Percentiles rank a stretch among this genome's conserved stretches.
phyloP scores from a whole-genome alignment of 1,140 invertebrate genomes.

The Drosophila repletoides region DNA sequence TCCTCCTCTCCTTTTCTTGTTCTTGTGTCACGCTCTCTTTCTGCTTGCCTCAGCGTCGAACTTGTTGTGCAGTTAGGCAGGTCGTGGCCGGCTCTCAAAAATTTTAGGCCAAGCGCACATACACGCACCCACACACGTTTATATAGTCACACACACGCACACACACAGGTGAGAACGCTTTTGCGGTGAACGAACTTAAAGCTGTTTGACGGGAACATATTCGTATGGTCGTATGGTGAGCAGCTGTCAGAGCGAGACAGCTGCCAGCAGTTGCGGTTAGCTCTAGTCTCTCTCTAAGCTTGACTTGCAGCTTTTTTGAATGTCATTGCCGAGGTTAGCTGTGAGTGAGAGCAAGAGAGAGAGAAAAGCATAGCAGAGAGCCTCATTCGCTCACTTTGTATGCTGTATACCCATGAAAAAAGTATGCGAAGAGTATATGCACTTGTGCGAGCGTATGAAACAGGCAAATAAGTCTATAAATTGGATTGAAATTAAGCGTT shows the following conservation, averaged over 20 bases:
- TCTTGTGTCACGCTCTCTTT: not conserved
- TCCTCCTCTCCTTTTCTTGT: not conserved
- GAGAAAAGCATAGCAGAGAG: no score
- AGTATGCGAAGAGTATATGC: no score
- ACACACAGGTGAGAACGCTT: conserved; percentile 3
- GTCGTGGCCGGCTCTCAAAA: conserved; percentile 55
- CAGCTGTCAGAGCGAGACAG: conserved; percentile 17
- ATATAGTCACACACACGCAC: not conserved
- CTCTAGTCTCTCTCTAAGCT: conserved; percentile 36
- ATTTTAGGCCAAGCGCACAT: conserved; percentile 65
- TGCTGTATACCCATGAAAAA: no score
- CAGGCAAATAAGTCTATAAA: no score
- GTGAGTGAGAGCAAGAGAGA: conserved; percentile 16
- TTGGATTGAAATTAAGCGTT: no score
- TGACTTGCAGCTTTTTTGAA: conserved; percentile 76
- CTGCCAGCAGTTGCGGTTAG: not conserved
- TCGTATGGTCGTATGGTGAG: conserved; percentile 11
- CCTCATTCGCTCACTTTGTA: no score
- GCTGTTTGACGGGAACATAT: conserved; percentile 80
- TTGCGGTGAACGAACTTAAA: conserved; percentile 81
- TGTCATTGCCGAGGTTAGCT: conserved; percentile 59
- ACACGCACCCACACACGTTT: not conserved
- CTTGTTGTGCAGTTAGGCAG: conserved; percentile 74
- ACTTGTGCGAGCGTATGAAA: no score
- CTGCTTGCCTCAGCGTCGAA: conserved; percentile 19